phyloP scores from a whole-genome alignment of 2,888 invertebrate species.

The Trichogramma evanescens region DNA sequence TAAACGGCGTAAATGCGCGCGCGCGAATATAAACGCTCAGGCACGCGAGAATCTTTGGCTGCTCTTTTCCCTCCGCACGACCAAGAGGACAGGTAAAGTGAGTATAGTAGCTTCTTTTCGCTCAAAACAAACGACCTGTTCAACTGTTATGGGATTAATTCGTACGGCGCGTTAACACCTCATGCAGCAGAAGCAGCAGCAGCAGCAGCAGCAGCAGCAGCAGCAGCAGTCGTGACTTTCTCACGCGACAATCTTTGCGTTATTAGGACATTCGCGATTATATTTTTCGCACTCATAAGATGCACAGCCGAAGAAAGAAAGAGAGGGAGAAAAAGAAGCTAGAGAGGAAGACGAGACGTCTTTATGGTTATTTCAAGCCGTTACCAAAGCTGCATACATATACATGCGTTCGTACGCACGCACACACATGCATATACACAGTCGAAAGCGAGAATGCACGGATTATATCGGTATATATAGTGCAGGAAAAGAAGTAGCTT shows the following conservation, averaged over 20 bases:
- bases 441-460: too few species aligned
- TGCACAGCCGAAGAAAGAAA: too few species aligned
- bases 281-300: constrained; percentile 11
- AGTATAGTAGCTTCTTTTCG: too few species aligned
- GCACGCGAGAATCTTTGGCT: too few species aligned
- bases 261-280: constrained; percentile 3
- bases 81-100: too few species aligned
- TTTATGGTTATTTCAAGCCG: constrained; percentile 17
- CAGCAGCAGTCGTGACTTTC: neutral
- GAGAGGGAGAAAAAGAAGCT: neutral
- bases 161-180: neutral
- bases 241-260: neutral
- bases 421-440: too few species aligned
- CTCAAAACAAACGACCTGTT: too few species aligned
- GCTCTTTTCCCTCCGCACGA: too few species aligned
- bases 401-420: too few species aligned
- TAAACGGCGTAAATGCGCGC: too few species aligned
- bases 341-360: neutral
- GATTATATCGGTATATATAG: too few species aligned
- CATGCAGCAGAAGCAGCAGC: neutral
- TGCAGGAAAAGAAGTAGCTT: constrained; percentile 4
- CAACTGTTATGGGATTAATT: neutral
- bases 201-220: neutral
- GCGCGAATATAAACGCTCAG: too few species aligned
- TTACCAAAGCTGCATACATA: constrained; percentile 2